Percentiles rank a stretch among this genome's conserved stretches.
Conservation (phyloP, 2,113 vertebrate species). For the Mastomys coucha region DNA sequence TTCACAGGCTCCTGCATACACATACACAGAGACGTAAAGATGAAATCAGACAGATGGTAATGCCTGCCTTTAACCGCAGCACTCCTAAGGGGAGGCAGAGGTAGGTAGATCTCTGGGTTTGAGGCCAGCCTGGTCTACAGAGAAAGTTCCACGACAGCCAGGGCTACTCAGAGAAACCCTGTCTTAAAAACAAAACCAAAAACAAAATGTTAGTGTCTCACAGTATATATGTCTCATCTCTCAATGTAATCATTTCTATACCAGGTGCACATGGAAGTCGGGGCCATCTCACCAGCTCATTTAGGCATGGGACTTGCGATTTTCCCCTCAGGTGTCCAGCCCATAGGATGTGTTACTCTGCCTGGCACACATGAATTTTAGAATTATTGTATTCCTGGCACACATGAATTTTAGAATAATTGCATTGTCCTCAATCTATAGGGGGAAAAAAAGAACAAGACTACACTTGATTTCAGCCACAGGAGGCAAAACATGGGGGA, state of each 20-base stretch:
- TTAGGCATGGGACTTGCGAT: neutral
- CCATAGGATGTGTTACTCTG: neutral
- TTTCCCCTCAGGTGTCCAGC: no score
- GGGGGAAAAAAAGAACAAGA: neutral
- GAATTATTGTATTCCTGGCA: neutral
- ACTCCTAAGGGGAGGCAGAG: neutral
- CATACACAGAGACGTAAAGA: neutral
- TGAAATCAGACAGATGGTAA: neutral
- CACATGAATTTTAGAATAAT: neutral
- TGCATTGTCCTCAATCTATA: neutral
- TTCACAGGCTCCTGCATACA: neutral
- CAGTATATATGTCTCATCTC: neutral
- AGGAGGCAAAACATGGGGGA: neutral
- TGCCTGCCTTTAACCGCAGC: rapidly evolving
- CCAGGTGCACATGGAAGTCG: neutral
- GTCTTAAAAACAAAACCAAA: neutral
- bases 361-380: neutral
- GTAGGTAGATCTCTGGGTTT: neutral
- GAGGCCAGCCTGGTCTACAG: neutral
- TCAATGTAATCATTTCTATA: neutral
- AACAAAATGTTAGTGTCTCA: neutral
- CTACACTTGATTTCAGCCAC: neutral
- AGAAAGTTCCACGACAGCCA: neutral
- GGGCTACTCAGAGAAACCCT: neutral
- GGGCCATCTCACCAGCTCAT: neutral